Evolutionary conservation across 2,113 vertebrate genomes (phyloP), one percentile per base, ranked within the genome.

Genomic region (Salvelinus namaycush): DNA sequence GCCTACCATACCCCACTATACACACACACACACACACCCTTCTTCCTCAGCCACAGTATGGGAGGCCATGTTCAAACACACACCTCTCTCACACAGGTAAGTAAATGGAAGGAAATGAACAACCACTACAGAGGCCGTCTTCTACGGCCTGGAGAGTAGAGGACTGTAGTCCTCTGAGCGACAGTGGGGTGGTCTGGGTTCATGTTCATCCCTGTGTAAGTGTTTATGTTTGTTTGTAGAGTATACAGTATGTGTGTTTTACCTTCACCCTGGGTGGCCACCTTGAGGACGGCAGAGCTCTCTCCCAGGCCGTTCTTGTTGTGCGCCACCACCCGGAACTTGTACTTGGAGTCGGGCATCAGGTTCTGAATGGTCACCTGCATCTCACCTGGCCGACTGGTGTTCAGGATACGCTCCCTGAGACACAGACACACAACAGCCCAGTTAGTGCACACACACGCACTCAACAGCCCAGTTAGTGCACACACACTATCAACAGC

Each of bases 211-310:
- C 39, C 9, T 64, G 72, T 79, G 68, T 66, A 70, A 14, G 70
- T 74, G 26, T 44, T 57, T 82, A 64, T 22, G 65, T 85, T 81
- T 14, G 77, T 83, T 71, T 84, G 16, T 49, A n/a, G 82, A 82
- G 86, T 90, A 88, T 87, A 84, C 60, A 64, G 77, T 18, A 72
- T 79, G 39, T 68, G 74, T 65, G 64, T 75, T 89, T 93, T 89
- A 99, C 98, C 98, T 89, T 99, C 97, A 0, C 96, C 96, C 83
- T 99, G 97, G 4, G 98, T 99, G 84, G 96, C 96, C 79, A 99
- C 97, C 75, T 93, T 96, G 2, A 99, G 89, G 0, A 89, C 93
- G 0, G 89, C 81, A 0, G 97, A 99, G 81, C 95, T 98, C 89
- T 99, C 98, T 1, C 98, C 98, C 0, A 91, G 91, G 44, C 98